Evolutionary conservation across 2,888 invertebrate genomes (phyloP), one percentile per base, ranked within the genome.

Genomic region (Drosophila buzzatii): DNA sequence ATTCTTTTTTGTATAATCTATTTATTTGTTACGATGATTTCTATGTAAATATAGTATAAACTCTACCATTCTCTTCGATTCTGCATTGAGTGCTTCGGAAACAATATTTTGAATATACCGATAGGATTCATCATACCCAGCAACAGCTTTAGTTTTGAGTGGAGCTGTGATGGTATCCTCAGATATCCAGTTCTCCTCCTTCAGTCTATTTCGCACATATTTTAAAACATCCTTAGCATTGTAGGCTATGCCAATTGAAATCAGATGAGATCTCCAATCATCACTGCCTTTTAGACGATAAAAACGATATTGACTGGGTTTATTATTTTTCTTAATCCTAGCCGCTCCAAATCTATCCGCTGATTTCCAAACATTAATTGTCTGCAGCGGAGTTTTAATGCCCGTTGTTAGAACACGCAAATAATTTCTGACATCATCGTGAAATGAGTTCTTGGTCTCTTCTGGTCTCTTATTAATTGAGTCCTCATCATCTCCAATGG

Each of bases 171-270:
- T 56, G 4, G 37, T 31, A 52, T 45, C 45, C 2, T 51, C 10
- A 16, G 71, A 57, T 42, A 70, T 56, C 72, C 65, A 72, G n/a
- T 71, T 72, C n/a, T 72, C 72, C 0, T 45, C 23, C 18, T 41
- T 56, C 8, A 72, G 45, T 42, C 56, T 64, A 12, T 56, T 64
- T 51, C 18, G 33, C 1, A 71, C 56, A 12, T 35, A 7, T 2
- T 31, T 33, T 16, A 63, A 27, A 1, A 51, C 33, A 0, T n/a
- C 37, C 35, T 44, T 23, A 1, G 63, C 49, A 41, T 64, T 57
- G 8, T 35, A 45, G n/a, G 59, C 18, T 51, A 16, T 39, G 1
- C 39, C 35, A 12, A 18, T 10, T 16, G 42, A 41, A 10, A 64
- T 31, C 16, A 0, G 0, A 2, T 44, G 16, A 27, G 31, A 1